phyloP scores from a whole-genome alignment of 1,140 invertebrate species.

The Heliothis virescens region DNA sequence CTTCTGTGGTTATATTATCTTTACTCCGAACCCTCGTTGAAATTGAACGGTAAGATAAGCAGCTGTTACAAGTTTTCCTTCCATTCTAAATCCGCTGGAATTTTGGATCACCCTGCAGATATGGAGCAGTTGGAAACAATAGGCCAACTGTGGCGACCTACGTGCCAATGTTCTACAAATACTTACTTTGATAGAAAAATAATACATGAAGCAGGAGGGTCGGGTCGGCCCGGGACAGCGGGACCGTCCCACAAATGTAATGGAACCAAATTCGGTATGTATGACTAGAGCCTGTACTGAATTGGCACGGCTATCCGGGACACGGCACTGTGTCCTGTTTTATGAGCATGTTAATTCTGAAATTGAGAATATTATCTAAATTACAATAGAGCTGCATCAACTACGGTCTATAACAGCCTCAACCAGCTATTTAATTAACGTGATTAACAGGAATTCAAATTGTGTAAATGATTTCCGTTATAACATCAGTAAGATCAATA shows the following conservation, averaged over 20 bases:
- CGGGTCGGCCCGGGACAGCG: background rate
- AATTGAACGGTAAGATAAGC: constrained; percentile 25
- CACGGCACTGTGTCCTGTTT: background rate
- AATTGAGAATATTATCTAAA: background rate
- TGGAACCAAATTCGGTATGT: background rate
- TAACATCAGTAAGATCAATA: too few species aligned
- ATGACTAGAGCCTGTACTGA: background rate
- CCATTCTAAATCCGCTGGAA: constrained; percentile 23
- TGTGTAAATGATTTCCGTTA: too few species aligned
- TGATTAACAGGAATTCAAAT: too few species aligned
- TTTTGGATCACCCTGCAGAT: constrained; percentile 9
- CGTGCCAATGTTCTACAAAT: constrained; percentile 25
- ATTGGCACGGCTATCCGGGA: background rate
- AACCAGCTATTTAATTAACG: too few species aligned
- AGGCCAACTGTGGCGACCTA: constrained; percentile 19
- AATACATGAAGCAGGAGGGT: constrained; percentile 7
- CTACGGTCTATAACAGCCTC: too few species aligned
- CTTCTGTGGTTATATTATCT: background rate
- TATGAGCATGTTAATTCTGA: background rate
- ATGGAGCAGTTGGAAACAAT: constrained; percentile 25
- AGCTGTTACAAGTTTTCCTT: constrained; percentile 36
- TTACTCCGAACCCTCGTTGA: background rate
- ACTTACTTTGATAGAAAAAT: constrained; percentile 7
- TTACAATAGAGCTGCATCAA: too few species aligned
- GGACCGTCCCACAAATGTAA: background rate